Percentiles rank a stretch among this genome's conserved stretches.
phyloP scores from a whole-genome alignment of 2,797 vertebrate species.

The Peromyscus nudipes region DNA sequence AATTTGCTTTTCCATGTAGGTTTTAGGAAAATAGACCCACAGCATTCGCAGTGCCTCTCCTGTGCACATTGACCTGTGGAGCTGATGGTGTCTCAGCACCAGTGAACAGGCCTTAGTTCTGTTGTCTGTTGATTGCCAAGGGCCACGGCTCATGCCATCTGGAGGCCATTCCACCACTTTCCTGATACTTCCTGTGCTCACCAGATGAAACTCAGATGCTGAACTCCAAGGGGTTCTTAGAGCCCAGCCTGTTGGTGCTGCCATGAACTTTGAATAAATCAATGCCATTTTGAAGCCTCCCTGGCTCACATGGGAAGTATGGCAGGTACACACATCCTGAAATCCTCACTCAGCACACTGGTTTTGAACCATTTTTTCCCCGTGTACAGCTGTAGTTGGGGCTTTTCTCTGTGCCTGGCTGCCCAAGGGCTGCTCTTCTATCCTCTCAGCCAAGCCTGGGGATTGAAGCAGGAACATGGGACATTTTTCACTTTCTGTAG shows the following conservation, averaged over 20 bases:
- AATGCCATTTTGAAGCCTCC: background rate
- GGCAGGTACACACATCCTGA: background rate
- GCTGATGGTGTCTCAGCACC: background rate
- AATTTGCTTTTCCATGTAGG: background rate
- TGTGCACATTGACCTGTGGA: rapidly evolving
- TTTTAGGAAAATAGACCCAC: background rate
- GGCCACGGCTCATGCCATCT: background rate
- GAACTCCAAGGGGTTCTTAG: background rate
- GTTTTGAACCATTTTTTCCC: background rate
- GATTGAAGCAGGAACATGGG: background rate
- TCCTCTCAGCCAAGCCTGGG: background rate
- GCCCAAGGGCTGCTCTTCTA: background rate
- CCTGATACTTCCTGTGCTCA: rapidly evolving
- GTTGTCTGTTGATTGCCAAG: rapidly evolving
- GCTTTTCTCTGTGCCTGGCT: background rate
- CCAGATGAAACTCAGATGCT: background rate
- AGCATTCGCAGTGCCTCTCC: rapidly evolving
- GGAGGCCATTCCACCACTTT: rapidly evolving
- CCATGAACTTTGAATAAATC: background rate
- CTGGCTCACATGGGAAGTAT: background rate
- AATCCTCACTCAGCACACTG: background rate
- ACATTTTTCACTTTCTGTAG: background rate
- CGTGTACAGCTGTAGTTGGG: background rate
- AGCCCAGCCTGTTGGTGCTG: background rate
- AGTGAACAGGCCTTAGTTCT: background rate